Evolutionary conservation across 1,140 invertebrate species (phyloP).

Genomic region (Leptoteleia sp.): DNA sequence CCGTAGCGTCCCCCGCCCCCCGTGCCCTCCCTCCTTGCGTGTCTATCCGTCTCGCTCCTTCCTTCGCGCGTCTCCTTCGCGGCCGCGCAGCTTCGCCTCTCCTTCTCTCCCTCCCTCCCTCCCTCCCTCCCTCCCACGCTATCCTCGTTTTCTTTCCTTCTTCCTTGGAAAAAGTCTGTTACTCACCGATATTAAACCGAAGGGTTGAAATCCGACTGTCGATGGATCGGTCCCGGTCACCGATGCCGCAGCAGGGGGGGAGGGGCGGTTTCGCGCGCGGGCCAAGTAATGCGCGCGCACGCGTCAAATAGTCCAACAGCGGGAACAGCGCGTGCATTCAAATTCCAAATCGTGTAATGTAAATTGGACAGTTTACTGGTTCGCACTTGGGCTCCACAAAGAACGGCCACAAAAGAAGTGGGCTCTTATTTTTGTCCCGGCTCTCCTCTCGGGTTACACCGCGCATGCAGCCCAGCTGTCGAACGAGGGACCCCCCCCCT

Average conservation of each 20-base stretch:
- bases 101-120: background rate
- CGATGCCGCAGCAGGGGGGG: background rate
- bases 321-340: conserved; percentile 12
- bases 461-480: conserved; percentile 70
- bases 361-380: conserved; percentile 40
- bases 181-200: conserved; percentile 75
- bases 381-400: conserved; percentile 19
- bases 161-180: conserved; percentile 74
- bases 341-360: conserved; percentile 8
- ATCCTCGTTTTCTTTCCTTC: conserved; percentile 18
- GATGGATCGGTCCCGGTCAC: conserved; percentile 7
- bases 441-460: conserved; percentile 38
- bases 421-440: conserved; percentile 24
- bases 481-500: conserved; percentile 68
- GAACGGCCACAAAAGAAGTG: conserved; percentile 12
- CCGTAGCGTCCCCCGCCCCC: conserved; percentile 67
- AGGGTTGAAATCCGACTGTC: conserved; percentile 71
- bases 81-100: conserved; percentile 2
- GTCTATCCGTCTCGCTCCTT: conserved; percentile 32
- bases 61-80: conserved; percentile 15
- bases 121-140: background rate
- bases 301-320: conserved; percentile 35
- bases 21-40: conserved; percentile 10
- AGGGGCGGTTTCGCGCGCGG: background rate
- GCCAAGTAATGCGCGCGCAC: conserved; percentile 2